Conservation (phyloP, 2,797 vertebrate genomes). For the Linurgus olivaceus region DNA sequence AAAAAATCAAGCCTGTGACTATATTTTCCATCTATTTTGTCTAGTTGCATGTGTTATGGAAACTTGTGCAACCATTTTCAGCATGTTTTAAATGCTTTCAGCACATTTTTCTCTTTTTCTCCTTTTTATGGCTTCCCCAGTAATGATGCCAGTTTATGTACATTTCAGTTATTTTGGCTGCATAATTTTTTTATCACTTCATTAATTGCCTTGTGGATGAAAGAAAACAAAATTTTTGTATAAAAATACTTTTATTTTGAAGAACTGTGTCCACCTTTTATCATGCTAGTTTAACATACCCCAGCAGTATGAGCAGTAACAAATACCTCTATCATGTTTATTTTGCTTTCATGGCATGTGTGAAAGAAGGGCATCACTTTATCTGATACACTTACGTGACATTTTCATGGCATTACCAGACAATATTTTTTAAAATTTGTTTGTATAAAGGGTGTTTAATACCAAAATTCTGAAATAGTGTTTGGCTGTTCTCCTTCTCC, state of each 20-base stretch:
- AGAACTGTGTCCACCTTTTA: not conserved
- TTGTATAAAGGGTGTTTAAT: not conserved
- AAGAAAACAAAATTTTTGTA: not conserved
- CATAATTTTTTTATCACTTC: not conserved
- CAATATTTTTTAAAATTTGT: not conserved
- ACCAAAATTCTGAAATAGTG: not conserved
- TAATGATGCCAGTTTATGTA: not conserved
- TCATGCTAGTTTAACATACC: not conserved
- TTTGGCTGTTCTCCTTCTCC: slow-evolving; percentile 30
- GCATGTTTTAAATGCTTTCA: not conserved
- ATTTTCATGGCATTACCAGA: not conserved
- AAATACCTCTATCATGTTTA: not conserved
- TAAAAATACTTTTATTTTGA: not conserved
- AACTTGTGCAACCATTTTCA: not conserved
- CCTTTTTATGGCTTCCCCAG: not conserved
- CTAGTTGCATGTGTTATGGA: not conserved
- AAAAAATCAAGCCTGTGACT: not conserved
- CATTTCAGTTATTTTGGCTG: not conserved
- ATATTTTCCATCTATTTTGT: not conserved
- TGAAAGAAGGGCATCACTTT: not conserved
- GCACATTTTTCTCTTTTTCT: not conserved
- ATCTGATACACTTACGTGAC: not conserved
- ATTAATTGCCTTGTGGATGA: not conserved
- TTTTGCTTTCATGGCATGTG: not conserved
- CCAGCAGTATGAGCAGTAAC: not conserved